Evolutionary conservation across 2,113 vertebrate species (phyloP).

Genomic region (Sylvilagus bachmani): DNA sequence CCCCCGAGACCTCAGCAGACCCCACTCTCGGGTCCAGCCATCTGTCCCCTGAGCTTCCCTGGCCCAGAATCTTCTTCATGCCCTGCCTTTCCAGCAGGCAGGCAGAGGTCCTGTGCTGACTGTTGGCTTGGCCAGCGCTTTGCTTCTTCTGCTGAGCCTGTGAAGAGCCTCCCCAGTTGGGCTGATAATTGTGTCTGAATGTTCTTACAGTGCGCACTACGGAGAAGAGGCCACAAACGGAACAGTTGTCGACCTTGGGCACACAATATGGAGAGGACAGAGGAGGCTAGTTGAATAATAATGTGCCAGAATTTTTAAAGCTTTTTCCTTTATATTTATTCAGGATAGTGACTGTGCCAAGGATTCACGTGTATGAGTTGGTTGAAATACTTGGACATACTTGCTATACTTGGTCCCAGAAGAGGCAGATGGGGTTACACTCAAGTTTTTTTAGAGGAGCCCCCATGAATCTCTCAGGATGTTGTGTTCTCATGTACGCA

Average conservation of each 20-base stretch:
- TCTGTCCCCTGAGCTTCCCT: neutral
- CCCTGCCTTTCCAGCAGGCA: neutral
- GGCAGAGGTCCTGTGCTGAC: neutral
- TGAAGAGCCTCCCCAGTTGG: neutral
- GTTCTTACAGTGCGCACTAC: neutral
- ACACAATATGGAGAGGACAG: neutral
- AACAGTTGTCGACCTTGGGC: neutral
- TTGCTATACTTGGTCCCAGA: slow-evolving; percentile 67
- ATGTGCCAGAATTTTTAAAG: neutral
- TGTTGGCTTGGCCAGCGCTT: neutral
- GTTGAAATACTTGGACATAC: slow-evolving; percentile 77
- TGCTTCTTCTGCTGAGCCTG: neutral
- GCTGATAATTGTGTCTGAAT: neutral
- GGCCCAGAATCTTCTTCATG: no score
- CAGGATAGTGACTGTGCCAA: neutral
- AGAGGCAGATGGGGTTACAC: slow-evolving; percentile 67
- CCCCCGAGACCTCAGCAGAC: neutral
- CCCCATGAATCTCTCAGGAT: slow-evolving; percentile 47
- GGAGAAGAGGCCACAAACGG: neutral
- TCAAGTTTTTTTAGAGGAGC: slow-evolving; percentile 13
- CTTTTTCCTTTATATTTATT: slow-evolving; percentile 15
- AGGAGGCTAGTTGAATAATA: slow-evolving; percentile 50
- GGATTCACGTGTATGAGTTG: slow-evolving; percentile 47
- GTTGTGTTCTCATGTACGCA: neutral
- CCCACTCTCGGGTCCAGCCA: neutral